phyloP scores from a whole-genome alignment of 37 sponge, comb jelly and placozoan species.

The Aphrocallistes beatrix region DNA sequence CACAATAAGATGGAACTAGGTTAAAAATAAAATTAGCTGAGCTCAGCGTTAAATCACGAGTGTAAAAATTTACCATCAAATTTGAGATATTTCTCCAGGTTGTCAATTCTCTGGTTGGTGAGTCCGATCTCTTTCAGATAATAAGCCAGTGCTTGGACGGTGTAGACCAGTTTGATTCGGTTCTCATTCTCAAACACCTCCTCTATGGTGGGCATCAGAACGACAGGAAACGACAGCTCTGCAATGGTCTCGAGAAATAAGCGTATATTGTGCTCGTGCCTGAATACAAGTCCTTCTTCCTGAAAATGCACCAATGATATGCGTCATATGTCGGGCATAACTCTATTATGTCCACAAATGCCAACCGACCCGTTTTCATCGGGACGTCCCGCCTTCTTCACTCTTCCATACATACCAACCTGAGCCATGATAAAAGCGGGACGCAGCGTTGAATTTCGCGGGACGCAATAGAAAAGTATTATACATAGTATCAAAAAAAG shows the following conservation, averaged over 20 bases:
- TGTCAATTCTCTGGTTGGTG: not conserved
- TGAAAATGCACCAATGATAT: not conserved
- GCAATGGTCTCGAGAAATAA: not conserved
- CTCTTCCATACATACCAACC: no score
- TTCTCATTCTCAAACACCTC: not conserved
- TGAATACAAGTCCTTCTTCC: slow-evolving; percentile 6
- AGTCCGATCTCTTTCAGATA: not conserved
- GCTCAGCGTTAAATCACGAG: no score
- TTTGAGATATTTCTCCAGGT: slow-evolving; percentile 16
- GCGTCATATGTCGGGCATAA: no score
- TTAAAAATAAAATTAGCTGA: no score
- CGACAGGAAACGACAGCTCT: not conserved
- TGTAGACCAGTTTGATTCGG: not conserved
- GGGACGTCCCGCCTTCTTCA: no score
- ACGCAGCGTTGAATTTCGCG: no score
- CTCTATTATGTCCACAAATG: no score
- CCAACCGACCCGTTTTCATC: no score
- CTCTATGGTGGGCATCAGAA: slow-evolving; percentile 3
- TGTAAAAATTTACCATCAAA: not conserved
- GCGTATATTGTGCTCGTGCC: not conserved
- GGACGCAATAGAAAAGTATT: no score
- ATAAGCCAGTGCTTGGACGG: not conserved
- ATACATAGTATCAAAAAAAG: no score
- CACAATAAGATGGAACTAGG: no score
- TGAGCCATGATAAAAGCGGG: no score